Evolutionary conservation across 1,140 invertebrate species (phyloP).

Genomic region (Zaprionus davidi): DNA sequence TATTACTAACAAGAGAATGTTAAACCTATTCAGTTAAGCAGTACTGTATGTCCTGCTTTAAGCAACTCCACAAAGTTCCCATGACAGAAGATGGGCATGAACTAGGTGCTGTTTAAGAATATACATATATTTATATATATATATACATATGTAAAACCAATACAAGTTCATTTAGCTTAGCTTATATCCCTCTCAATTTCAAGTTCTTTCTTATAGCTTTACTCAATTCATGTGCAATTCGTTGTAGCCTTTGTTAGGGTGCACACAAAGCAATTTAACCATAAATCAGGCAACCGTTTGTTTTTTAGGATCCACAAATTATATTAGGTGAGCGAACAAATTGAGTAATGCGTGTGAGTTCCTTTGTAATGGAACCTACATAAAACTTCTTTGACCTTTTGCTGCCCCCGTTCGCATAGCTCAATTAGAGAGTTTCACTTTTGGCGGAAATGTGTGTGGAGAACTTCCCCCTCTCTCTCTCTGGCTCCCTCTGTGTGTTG

Average conservation of each 20-base stretch:
- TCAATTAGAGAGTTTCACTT: slow-evolving; percentile 25
- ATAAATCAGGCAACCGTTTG: slow-evolving; percentile 2
- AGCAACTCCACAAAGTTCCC: too few species aligned
- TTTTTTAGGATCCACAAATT: slow-evolving; percentile 2
- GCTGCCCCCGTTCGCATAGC: slow-evolving; percentile 16
- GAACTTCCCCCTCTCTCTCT: background rate
- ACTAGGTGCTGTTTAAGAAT: too few species aligned
- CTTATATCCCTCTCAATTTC: too few species aligned
- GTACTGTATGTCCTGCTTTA: too few species aligned
- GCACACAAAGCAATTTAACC: background rate
- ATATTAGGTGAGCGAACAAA: slow-evolving; percentile 6
- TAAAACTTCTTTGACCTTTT: background rate
- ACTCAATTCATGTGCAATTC: background rate
- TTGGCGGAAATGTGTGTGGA: slow-evolving; percentile 12
- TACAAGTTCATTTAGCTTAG: too few species aligned
- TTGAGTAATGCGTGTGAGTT: slow-evolving; percentile 3
- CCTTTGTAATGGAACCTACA: slow-evolving; percentile 11
- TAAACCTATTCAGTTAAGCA: too few species aligned
- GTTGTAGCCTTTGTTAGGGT: background rate
- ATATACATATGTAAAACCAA: too few species aligned
- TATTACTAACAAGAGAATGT: too few species aligned
- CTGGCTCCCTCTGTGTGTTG: background rate
- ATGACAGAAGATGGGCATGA: too few species aligned
- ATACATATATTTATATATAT: too few species aligned
- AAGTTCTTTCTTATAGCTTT: too few species aligned